These are phyloP conservation scores for Phthorimaea operculella DNA, from an alignment of 1,140 invertebrate genomes.

Conservation along the genomic window DNA sequence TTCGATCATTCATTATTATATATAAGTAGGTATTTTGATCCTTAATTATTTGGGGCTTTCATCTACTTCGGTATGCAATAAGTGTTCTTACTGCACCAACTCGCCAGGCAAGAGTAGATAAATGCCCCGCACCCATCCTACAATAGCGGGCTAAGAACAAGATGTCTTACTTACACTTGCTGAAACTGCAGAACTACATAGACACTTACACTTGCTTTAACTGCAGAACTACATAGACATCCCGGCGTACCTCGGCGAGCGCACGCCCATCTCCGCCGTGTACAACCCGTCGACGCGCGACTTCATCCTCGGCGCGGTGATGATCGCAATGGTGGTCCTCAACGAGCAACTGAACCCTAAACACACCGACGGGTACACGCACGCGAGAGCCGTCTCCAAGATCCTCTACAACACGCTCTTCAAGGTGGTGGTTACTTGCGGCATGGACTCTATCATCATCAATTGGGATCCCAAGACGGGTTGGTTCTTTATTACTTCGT, in stretches of 20 bases:
- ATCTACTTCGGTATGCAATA: no score
- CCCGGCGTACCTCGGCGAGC: conserved; percentile 69
- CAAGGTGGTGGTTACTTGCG: conserved; percentile 74
- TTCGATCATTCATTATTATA: no score
- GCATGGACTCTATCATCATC: conserved; percentile 78
- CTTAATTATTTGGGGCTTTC: no score
- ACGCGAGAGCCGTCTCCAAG: conserved; percentile 71
- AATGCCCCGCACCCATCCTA: no score
- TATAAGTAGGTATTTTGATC: no score
- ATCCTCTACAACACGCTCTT: conserved; percentile 77
- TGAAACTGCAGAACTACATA: no score
- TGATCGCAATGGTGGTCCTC: conserved; percentile 71
- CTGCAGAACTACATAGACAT: conserved; percentile 72
- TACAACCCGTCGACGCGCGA: conserved; percentile 74
- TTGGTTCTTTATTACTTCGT: conserved; percentile 12
- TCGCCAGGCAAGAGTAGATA: no score
- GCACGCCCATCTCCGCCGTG: conserved; percentile 68
- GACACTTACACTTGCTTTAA: no score
- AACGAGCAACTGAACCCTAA: conserved; percentile 71
- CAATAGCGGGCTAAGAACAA: no score
- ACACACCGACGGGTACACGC: conserved; percentile 76
- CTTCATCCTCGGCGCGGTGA: conserved; percentile 71
- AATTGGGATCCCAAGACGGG: conserved; percentile 77
- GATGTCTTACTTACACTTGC: no score
- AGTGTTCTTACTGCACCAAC: no score